These are phyloP conservation scores for Ophion costatus DNA, from an alignment of 2,888 invertebrate genomes.

Conservation along the genomic window DNA sequence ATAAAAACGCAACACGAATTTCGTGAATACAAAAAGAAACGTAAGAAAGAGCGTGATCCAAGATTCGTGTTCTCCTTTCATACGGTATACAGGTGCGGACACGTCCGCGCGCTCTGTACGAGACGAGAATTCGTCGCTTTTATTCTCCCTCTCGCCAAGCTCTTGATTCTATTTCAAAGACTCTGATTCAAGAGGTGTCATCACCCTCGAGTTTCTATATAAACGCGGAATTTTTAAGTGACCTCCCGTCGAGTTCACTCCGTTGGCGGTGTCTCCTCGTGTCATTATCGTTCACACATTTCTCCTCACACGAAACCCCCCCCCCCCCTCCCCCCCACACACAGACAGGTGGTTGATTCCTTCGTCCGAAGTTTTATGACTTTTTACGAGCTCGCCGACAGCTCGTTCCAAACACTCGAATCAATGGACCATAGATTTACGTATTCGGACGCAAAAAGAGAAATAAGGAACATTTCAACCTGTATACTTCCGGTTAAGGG, in stretches of 20 bases:
- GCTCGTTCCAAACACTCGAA: conserved; percentile 29
- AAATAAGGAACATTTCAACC: not conserved
- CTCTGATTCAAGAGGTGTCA: conserved; percentile 59
- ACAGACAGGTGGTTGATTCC: conserved; percentile 1
- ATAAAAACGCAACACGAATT: conserved; percentile 37
- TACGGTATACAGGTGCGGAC: not conserved
- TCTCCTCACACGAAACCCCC: not conserved
- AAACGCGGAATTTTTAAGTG: conserved; percentile 52
- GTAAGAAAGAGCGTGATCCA: conserved; percentile 54
- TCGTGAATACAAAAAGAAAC: conserved; percentile 34
- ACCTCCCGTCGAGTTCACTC: conserved; percentile 41
- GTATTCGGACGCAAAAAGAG: not conserved
- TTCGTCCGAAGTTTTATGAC: conserved; percentile 39
- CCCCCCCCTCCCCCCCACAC: not conserved
- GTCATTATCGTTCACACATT: not conserved
- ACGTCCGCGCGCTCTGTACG: conserved; percentile 38
- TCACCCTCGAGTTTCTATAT: conserved; percentile 52
- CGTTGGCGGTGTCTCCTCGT: conserved; percentile 6
- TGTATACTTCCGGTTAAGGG: too few species aligned
- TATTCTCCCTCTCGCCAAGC: conserved; percentile 4
- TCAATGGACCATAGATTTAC: conserved; percentile 8
- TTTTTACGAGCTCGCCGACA: conserved; percentile 37
- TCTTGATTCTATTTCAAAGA: conserved; percentile 45
- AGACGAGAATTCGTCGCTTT: conserved; percentile 60
- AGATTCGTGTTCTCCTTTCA: conserved; percentile 43